Evolutionary conservation across 2,888 invertebrate species (phyloP).

Genomic region (Chironomus tentans): DNA sequence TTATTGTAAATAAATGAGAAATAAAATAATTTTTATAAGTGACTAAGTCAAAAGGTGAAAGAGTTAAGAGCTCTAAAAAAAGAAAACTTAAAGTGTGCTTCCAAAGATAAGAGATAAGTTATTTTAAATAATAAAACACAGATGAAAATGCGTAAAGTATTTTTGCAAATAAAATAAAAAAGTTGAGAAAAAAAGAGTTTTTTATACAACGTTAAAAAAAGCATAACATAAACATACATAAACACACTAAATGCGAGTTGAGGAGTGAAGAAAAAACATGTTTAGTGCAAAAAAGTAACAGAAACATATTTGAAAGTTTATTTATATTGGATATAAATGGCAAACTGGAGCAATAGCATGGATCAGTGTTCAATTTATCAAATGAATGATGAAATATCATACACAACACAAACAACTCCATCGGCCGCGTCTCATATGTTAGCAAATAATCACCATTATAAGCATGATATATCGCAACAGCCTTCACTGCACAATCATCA

Average conservation of each 20-base stretch:
- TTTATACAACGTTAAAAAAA: neutral
- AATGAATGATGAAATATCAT: conserved; percentile 12
- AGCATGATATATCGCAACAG: neutral
- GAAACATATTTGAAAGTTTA: neutral
- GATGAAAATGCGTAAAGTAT: neutral
- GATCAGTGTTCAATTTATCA: conserved; percentile 16
- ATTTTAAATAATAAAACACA: neutral
- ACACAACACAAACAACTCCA: neutral
- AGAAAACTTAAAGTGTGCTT: neutral
- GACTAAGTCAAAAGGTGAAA: neutral
- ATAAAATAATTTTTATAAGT: too few species aligned
- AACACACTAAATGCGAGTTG: neutral
- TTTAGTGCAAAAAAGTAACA: neutral
- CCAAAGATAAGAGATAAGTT: neutral
- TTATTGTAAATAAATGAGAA: too few species aligned
- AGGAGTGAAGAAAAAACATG: neutral
- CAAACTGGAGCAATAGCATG: conserved; percentile 11
- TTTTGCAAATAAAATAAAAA: neutral
- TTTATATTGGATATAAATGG: neutral
- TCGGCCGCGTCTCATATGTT: conserved; percentile 1
- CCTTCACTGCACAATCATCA: neutral
- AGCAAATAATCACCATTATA: conserved; percentile 9
- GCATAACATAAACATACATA: neutral
- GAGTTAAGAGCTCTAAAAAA: neutral
- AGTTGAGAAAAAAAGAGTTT: neutral